Percentiles rank a stretch among this genome's conserved stretches.
These are phyloP conservation scores for Tupaia tana DNA, from an alignment of 2,113 vertebrate species.

Conservation along the genomic window DNA sequence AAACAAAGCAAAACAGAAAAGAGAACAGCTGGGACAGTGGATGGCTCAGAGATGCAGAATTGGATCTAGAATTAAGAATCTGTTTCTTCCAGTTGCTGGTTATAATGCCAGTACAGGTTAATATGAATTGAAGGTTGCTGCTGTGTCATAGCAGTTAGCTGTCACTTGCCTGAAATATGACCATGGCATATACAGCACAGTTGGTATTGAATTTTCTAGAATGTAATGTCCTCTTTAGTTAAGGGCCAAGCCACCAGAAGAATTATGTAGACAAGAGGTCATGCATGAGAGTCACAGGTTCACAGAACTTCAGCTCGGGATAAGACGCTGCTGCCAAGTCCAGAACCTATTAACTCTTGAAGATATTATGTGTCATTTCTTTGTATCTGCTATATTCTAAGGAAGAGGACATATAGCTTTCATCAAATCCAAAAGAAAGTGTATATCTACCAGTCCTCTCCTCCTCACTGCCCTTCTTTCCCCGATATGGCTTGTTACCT, in stretches of 20 bases:
- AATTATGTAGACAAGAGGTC: background rate
- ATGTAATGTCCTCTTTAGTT: background rate
- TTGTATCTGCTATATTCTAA: background rate
- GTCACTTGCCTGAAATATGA: constrained; percentile 41
- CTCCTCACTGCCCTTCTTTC: no score
- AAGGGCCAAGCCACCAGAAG: background rate
- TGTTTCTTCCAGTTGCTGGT: constrained; percentile 27
- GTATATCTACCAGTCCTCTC: background rate
- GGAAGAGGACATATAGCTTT: background rate
- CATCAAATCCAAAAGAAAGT: background rate
- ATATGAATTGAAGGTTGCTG: constrained; percentile 59
- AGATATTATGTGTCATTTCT: background rate
- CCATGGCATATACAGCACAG: background rate
- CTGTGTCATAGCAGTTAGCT: constrained; percentile 37
- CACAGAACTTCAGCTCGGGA: background rate
- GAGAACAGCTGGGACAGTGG: constrained; percentile 70
- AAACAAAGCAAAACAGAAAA: constrained; percentile 77
- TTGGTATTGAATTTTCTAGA: background rate
- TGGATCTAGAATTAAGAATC: constrained; percentile 57
- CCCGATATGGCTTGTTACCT: no score
- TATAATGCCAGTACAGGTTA: constrained; percentile 45
- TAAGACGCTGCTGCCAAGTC: background rate
- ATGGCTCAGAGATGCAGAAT: constrained; percentile 46
- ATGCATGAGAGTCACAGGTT: background rate
- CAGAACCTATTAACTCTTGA: background rate